Evolutionary conservation across 2,888 invertebrate genomes (phyloP).

Genomic region (Amblyteles armatorius): DNA sequence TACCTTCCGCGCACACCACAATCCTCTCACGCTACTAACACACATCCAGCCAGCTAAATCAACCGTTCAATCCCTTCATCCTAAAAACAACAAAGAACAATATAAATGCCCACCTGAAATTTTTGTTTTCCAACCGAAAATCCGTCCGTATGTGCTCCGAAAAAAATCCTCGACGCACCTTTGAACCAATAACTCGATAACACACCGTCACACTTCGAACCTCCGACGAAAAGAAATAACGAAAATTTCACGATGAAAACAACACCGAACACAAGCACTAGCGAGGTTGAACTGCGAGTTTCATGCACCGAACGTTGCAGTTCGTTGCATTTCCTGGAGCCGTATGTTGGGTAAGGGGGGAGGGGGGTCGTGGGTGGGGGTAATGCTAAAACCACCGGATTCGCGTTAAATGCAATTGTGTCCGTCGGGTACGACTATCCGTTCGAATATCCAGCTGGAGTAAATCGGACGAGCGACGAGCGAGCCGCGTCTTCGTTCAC

Average conservation of each 20-base stretch:
- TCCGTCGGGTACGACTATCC: conserved; percentile 45
- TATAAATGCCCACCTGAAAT: background rate
- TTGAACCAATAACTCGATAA: background rate
- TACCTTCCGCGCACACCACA: background rate
- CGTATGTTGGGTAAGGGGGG: background rate
- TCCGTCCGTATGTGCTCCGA: background rate
- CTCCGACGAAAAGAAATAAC: background rate
- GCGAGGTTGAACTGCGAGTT: conserved; percentile 25
- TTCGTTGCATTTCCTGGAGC: conserved; percentile 58
- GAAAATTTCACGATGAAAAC: background rate
- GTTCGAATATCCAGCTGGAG: conserved; percentile 46
- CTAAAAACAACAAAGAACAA: background rate
- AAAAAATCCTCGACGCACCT: background rate
- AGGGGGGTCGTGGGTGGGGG: background rate
- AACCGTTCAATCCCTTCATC: background rate
- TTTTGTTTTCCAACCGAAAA: background rate
- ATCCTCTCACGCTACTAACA: background rate
- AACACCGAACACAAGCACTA: conserved; percentile 2
- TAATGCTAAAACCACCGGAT: background rate
- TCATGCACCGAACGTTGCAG: conserved; percentile 41
- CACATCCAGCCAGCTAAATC: background rate
- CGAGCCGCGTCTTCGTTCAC: conserved; percentile 27
- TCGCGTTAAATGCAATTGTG: conserved; percentile 33
- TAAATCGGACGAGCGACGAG: conserved; percentile 45
- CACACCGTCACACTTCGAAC: background rate